A percentile compares a stretch with the other conserved stretches of the same genome.
These are phyloP conservation scores for Seira musarum DNA, from an alignment of 2,888 invertebrate genomes.

Conservation along the genomic window DNA sequence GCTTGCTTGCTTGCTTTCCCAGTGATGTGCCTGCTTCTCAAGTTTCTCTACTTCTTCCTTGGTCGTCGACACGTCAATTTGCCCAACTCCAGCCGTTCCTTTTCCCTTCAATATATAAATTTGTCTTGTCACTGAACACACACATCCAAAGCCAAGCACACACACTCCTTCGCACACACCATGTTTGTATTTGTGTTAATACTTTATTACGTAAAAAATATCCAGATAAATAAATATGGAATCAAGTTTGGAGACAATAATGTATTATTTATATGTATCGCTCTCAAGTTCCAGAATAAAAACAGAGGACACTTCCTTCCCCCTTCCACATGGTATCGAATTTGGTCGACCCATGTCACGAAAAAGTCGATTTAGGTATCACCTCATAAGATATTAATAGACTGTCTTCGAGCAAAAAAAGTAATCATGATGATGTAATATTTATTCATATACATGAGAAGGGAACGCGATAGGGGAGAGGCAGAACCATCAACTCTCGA, in stretches of 20 bases:
- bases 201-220: neutral
- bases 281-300: neutral
- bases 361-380: conserved; percentile 9
- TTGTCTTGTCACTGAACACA: conserved; percentile 11
- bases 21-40: conserved; percentile 7
- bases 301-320: too few species aligned
- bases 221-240: conserved; percentile 2
- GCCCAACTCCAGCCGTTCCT: conserved; percentile 24
- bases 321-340: neutral
- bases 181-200: conserved; percentile 8
- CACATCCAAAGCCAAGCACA: neutral
- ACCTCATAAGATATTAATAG: conserved; percentile 3
- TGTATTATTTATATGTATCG: conserved; percentile 6
- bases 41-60: conserved; percentile 4
- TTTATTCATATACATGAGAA: neutral
- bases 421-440: conserved; percentile 11
- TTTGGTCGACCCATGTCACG: neutral
- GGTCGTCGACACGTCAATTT: conserved; percentile 33
- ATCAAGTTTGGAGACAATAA: conserved; percentile 2
- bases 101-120: neutral
- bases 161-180: neutral
- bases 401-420: neutral
- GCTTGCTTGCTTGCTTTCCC: neutral
- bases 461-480: too few species aligned
- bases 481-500: too few species aligned